Conservation (phyloP, 2,888 invertebrate genomes). For the Punctoribates punctum region DNA sequence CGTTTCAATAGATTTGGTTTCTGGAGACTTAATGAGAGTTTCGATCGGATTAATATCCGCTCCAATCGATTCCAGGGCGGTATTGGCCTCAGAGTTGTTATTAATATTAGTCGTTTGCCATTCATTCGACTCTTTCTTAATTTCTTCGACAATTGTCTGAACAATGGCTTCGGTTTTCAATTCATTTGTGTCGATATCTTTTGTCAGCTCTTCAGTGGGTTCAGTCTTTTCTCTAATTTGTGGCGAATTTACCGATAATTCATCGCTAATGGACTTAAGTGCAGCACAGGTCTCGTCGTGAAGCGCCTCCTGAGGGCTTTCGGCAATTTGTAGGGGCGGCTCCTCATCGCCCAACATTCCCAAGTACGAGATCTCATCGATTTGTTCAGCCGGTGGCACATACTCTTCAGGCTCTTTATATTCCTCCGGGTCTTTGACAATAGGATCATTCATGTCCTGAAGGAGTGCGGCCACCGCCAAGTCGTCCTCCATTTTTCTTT, state of each 20-base stretch:
- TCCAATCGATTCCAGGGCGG: background rate
- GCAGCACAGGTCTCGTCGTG: constrained; percentile 27
- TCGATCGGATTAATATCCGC: background rate
- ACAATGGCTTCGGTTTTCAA: constrained; percentile 6
- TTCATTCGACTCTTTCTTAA: constrained; percentile 19
- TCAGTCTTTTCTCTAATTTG: constrained; percentile 21
- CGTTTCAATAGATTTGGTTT: background rate
- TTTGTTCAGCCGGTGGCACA: background rate
- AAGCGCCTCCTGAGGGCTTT: constrained; percentile 11
- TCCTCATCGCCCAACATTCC: constrained; percentile 35
- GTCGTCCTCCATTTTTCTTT: constrained; percentile 49
- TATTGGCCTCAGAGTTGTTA: background rate
- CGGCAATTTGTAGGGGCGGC: constrained; percentile 39
- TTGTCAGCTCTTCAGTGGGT: constrained; percentile 2
- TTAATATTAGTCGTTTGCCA: background rate
- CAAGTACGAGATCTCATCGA: constrained; percentile 12
- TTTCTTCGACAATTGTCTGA: background rate
- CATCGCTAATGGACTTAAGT: background rate
- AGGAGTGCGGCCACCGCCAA: constrained; percentile 49
- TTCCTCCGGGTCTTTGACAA: background rate
- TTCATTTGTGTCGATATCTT: background rate
- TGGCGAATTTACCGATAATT: background rate
- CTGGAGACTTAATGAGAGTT: background rate
- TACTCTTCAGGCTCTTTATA: constrained; percentile 14
- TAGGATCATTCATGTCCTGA: constrained; percentile 49